Base-by-base conservation (phyloP, 2,113 vertebrate genomes). In the Mesocricetus auratus region DNA sequence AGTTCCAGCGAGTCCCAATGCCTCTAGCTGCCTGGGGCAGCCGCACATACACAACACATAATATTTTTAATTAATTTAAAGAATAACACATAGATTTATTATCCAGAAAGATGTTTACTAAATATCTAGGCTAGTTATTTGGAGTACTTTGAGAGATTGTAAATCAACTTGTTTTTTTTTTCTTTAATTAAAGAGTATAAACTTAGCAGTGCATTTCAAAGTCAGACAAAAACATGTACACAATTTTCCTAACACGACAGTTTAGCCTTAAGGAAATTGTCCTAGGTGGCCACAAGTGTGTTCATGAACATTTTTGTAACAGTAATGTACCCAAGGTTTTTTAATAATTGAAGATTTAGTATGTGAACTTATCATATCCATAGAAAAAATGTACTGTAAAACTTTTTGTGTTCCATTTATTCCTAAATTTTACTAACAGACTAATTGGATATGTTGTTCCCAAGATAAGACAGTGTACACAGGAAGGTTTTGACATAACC, bases 231-330 rank as follows among this genome's bases (percentile, higher is more conserved):
- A 93, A 78, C 85, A n/a, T 77, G 29, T 64, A 24, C 7, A 39
- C 71, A 22, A 82, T 95, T 26, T 94, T 13, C 56, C 11, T 78
- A 71, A 94, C 24, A 7, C 26, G 75, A 19, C 17, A 17, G 36
- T 90, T 97, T n/a, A 60, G 4, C 47, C 68, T 95, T 64, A 77
- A 45, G 58, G 87, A 91, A 89, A 81, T 19, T 94, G 24, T 66
- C 45, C 36, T 31, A 93, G 42, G 36, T 29, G 50, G 50, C 66
- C 33, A 74, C n/a, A 91, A 69, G 58, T 95, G 93, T 95, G 13
- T 90, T 10, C 17, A 68, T 24, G 71, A 50, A 50, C 3, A 90
- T 74, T 95, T 79, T 81, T 82, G 22, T 87, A 47, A 56, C n/a
- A 77, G 11, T 90, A n/a, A 42, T 15, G 50, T 50, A 77, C 53